phyloP scores from a whole-genome alignment of 2,888 invertebrate species.

The Euphydryas editha region DNA sequence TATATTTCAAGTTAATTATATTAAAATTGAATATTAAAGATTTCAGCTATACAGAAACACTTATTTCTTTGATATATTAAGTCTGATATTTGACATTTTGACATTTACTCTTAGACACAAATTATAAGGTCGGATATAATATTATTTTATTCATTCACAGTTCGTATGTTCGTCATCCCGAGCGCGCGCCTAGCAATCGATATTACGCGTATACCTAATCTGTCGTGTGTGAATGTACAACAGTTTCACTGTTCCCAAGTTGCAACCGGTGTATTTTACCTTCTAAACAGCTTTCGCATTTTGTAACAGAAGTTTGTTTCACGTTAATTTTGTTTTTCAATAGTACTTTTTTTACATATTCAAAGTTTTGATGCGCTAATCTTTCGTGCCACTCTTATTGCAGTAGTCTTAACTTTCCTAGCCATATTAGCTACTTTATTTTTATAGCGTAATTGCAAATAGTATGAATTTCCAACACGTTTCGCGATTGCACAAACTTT shows the following conservation, averaged over 20 bases:
- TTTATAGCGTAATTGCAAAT: slow-evolving; percentile 40
- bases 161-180: no score
- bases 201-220: no score
- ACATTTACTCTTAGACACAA: no score
- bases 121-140: no score
- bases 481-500: slow-evolving; percentile 41
- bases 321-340: slow-evolving; percentile 35
- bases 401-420: background rate
- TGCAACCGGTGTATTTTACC: slow-evolving; percentile 33
- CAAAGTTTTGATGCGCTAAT: slow-evolving; percentile 18
- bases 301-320: slow-evolving; percentile 14
- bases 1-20: no score
- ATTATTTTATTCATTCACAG: no score
- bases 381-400: slow-evolving; percentile 35
- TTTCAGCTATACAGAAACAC: no score
- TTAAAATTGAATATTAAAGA: no score
- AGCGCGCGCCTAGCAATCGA: no score
- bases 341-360: slow-evolving; percentile 24
- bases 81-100: no score
- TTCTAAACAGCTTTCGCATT: slow-evolving; percentile 37
- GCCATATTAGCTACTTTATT: slow-evolving; percentile 27
- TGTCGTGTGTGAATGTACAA: no score
- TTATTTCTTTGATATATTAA: no score
- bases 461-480: slow-evolving; percentile 38
- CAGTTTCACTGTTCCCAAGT: slow-evolving; percentile 13